Evolutionary conservation across 2,888 invertebrate species (phyloP), one percentile per base, ranked within the genome.

Genomic region (Creontiades dilutus): DNA sequence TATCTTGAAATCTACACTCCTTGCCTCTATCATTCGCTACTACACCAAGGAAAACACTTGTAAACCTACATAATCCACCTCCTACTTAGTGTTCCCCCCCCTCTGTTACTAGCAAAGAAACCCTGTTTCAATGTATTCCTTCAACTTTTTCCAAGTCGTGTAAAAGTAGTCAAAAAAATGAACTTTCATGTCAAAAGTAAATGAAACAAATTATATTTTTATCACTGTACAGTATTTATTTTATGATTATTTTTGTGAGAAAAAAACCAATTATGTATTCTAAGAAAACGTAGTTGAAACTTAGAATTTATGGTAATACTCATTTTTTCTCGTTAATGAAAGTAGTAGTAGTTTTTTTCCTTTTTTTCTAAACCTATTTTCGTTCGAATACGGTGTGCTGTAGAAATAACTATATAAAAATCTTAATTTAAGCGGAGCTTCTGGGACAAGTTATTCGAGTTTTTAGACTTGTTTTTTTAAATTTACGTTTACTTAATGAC

Each of bases 221-320:
- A 75, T 68, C 85, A 27, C 86, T 86, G 86, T 86, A 86, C 86
- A 86, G 86, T 86, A 86, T 86, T 86, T 86, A 86, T 86, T 86
- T 86, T 86, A 75, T 28, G 68, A 86, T 86, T 86, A 86, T 86
- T 86, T 85, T 86, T 86, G 48, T 47, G 86, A 68, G 55, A 75
- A 28, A 23, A 52, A 78, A 46, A n/a, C 47, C 78, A 78, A 47
- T 27, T 14, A 52, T 82, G 27, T 19, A 82, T 82, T 82, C 82
- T 82, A 82, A 82, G 52, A 19, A 55, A 86, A 61, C 46, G 75
- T 86, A 86, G 86, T 86, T 85, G 68, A 68, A 52, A 55, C n/a
- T 68, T 55, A 55, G 47, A 86, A 75, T 75, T 48, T 75, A 86
- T 75, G 37, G 28, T 75, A 86, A 86, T 86, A 86, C 86, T 86